Evolutionary conservation across 2,113 vertebrate genomes (phyloP).

Genomic region (Cyrtonyx montezumae): DNA sequence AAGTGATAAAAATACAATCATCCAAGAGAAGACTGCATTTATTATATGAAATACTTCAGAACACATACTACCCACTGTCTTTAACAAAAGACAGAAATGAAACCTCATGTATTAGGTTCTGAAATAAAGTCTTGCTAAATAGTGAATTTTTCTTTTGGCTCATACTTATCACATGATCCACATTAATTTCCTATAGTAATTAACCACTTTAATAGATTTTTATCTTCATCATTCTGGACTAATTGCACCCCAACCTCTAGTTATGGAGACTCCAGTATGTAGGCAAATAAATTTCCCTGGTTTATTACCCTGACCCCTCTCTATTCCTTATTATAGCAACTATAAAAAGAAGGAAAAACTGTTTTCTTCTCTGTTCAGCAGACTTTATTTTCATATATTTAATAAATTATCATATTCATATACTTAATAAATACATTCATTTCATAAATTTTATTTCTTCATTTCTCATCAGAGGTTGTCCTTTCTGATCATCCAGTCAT

Average conservation of each 20-base stretch:
- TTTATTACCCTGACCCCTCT: background rate
- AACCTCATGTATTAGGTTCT: background rate
- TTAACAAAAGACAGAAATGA: background rate
- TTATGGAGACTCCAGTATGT: background rate
- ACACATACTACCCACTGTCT: background rate
- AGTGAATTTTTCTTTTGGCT: background rate
- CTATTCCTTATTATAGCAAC: background rate
- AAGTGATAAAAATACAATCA: background rate
- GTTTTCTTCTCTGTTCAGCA: background rate
- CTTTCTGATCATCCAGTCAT: background rate
- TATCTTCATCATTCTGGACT: accelerated
- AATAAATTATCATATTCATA: background rate
- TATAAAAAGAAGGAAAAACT: background rate
- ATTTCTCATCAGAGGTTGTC: background rate
- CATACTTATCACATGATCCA: background rate
- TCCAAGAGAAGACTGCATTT: background rate
- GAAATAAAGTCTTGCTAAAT: background rate
- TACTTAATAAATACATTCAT: background rate
- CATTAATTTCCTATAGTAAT: background rate
- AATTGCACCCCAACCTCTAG: background rate
- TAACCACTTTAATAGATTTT: background rate
- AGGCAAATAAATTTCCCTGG: background rate
- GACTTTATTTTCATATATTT: background rate
- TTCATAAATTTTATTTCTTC: background rate
- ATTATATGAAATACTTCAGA: background rate